Evolutionary conservation across 2,113 vertebrate species (phyloP).

Genomic region (Ascaphus truei): DNA sequence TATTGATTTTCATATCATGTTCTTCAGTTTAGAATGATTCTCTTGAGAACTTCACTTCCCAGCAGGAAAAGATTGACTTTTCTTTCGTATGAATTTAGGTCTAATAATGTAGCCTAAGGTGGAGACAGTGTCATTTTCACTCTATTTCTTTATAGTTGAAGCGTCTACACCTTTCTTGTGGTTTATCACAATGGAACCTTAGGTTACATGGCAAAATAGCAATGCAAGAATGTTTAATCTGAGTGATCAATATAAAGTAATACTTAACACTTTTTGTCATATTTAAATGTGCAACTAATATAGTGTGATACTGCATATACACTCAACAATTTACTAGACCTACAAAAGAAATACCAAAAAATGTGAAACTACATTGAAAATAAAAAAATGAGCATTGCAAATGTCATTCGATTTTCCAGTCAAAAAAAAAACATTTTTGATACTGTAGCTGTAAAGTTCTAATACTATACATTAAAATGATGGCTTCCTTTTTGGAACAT

Average conservation of each 20-base stretch:
- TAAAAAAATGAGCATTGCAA: too few relatives aligned
- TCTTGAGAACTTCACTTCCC: conserved; percentile 66
- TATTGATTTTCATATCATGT: conserved; percentile 79
- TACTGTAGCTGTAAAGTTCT: too few relatives aligned
- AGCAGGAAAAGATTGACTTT: conserved; percentile 69
- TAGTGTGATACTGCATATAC: conserved; percentile 43
- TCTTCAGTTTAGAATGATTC: conserved; percentile 63
- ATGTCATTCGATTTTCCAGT: too few relatives aligned
- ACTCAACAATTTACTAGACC: conserved; percentile 39
- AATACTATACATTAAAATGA: too few relatives aligned
- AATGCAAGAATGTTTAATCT: conserved; percentile 52
- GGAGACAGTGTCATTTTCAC: conserved; percentile 65
- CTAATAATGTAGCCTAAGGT: conserved; percentile 64
- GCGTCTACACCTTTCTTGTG: conserved; percentile 58
- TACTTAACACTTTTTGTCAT: conserved; percentile 48
- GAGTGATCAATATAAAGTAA: conserved; percentile 55
- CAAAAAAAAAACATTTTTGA: too few relatives aligned
- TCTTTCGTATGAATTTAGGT: conserved; percentile 64
- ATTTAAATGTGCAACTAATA: conserved; percentile 49
- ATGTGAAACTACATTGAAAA: too few relatives aligned
- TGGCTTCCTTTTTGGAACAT: too few relatives aligned
- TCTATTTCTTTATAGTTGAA: conserved; percentile 61
- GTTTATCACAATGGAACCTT: conserved; percentile 62
- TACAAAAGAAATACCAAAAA: conserved; percentile 43
- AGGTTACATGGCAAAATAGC: conserved; percentile 57